phyloP scores from a whole-genome alignment of 2,888 invertebrate genomes.

The Coenonympha glycerion region DNA sequence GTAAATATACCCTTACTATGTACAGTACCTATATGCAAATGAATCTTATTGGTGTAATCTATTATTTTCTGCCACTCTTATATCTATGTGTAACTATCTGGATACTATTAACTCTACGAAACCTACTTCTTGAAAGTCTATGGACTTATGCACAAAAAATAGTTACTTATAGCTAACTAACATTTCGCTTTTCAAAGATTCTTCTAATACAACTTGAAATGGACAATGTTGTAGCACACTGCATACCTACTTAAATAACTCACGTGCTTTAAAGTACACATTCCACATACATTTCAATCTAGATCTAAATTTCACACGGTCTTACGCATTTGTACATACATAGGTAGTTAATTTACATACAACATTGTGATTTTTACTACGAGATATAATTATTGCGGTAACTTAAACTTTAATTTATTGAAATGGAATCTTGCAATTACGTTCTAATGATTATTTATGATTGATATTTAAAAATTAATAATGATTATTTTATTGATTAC shows the following conservation, averaged over 20 bases:
- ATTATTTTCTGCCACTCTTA: no score
- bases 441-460: not conserved
- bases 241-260: not conserved
- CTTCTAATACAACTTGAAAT: not conserved
- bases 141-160: not conserved
- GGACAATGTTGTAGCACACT: not conserved
- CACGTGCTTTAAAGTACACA: not conserved
- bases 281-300: slow-evolving; percentile 1
- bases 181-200: not conserved
- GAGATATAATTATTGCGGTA: not conserved
- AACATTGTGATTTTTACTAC: not conserved
- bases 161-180: not conserved
- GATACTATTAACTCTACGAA: not conserved
- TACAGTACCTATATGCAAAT: no score
- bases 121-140: not conserved
- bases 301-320: not conserved
- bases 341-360: not conserved
- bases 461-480: not conserved
- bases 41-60: no score
- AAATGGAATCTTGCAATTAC: not conserved
- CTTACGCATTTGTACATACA: not conserved
- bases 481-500: no score
- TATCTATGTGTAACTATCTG: not conserved
- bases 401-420: not conserved
- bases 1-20: no score